Evolutionary conservation across 35 echinoderm and acorn worm species (phyloP).

Genomic region (Heliocidaris tuberculata): DNA sequence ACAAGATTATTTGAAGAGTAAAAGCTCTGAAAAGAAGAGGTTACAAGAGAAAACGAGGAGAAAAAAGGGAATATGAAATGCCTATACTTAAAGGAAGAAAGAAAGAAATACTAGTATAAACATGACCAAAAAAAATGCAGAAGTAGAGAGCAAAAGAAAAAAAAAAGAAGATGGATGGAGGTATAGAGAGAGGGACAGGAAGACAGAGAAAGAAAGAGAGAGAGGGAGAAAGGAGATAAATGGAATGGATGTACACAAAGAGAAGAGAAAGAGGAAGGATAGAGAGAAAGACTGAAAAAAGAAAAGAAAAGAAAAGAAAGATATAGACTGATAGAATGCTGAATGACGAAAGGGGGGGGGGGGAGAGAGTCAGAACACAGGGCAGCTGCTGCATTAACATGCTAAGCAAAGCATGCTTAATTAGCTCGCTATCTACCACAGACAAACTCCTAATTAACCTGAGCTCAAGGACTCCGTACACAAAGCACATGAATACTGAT

Average conservation of each 20-base stretch:
- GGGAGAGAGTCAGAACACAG: not conserved
- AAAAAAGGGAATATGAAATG: too few species aligned
- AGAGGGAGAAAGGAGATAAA: not conserved
- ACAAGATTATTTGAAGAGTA: too few species aligned
- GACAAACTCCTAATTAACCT: not conserved
- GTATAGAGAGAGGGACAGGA: not conserved
- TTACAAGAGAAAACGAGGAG: too few species aligned
- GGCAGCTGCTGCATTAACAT: not conserved
- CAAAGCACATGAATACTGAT: not conserved
- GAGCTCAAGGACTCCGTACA: not conserved
- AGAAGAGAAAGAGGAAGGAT: not conserved
- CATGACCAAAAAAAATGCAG: not conserved
- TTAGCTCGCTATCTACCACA: not conserved
- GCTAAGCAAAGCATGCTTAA: conserved; percentile 2
- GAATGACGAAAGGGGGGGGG: not conserved
- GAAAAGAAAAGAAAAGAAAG: not conserved
- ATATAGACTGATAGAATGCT: not conserved
- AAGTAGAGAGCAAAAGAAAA: not conserved
- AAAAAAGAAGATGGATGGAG: not conserved
- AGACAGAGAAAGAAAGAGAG: not conserved
- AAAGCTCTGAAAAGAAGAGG: too few species aligned
- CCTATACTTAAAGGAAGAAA: not conserved
- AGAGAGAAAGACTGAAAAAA: not conserved
- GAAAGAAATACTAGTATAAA: not conserved
- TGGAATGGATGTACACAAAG: not conserved